phyloP scores from a whole-genome alignment of 1,140 invertebrate genomes.

The Orchestia grillus region DNA sequence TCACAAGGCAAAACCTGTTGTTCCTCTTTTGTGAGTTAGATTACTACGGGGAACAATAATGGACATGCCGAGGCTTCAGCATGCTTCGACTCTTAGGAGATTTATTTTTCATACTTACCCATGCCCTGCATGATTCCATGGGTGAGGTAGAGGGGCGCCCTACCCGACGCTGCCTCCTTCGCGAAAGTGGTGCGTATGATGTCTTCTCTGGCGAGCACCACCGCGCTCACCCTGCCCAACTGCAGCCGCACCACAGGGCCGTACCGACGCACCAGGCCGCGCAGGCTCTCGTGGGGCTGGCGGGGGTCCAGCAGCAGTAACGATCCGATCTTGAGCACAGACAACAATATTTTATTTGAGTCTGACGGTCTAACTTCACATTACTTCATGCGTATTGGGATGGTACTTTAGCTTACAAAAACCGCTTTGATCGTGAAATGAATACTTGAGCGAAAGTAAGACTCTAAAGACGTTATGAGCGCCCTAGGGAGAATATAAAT shows the following conservation, averaged over 20 bases:
- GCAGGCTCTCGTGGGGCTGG: slow-evolving; percentile 80
- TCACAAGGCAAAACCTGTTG: neutral
- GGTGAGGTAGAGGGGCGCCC: slow-evolving; percentile 84
- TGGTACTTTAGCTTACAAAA: neutral
- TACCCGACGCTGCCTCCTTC: slow-evolving; percentile 79
- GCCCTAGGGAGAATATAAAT: too few relatives aligned
- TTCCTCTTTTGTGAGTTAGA: neutral
- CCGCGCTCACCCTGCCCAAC: slow-evolving; percentile 81
- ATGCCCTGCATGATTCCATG: slow-evolving; percentile 86
- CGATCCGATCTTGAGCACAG: slow-evolving; percentile 76
- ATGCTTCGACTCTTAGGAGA: neutral
- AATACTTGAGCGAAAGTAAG: too few relatives aligned
- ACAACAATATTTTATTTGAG: neutral
- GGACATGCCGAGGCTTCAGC: neutral
- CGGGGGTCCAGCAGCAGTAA: slow-evolving; percentile 79
- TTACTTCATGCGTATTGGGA: neutral
- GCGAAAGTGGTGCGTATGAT: slow-evolving; percentile 80
- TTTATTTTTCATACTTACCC: slow-evolving; percentile 56
- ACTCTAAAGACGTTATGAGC: too few relatives aligned
- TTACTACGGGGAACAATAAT: neutral
- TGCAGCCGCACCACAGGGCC: slow-evolving; percentile 80
- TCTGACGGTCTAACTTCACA: neutral
- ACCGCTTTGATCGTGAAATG: neutral
- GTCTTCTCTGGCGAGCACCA: slow-evolving; percentile 81
- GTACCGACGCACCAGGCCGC: slow-evolving; percentile 77